Evolutionary conservation across 2,797 vertebrate genomes (phyloP), one percentile per base, ranked within the genome.

Genomic region (Mastacembelus armatus): DNA sequence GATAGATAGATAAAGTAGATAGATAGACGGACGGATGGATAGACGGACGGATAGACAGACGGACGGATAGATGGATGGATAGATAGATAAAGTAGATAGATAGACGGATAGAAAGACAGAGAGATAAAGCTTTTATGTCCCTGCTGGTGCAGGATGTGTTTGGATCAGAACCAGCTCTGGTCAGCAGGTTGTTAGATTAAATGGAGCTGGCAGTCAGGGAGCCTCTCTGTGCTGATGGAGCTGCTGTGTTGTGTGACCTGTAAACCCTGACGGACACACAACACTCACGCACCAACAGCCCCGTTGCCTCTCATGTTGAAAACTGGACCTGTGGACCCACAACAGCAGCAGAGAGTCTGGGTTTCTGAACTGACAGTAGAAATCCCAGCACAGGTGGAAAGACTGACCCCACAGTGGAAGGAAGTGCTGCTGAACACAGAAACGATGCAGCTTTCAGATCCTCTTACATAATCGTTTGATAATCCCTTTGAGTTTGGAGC

Each of bases 171-270:
- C n/a, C n/a, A n/a, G n/a, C n/a, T n/a, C n/a, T n/a, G n/a, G n/a
- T n/a, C n/a, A n/a, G n/a, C n/a, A n/a, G n/a, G 84, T 82, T 69
- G 80, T 68, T 52, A 72, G 80, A 88, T 88, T 84, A 88, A 85
- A 89, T 82, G 76, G 80, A 76, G 79, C 84, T 84, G 84, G 69
- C 74, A 63, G 59, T 52, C 77, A 71, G 76, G 64, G 26, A 73
- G 75, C 64, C 72, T 47, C 63, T 78, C 61, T 38, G 26, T 78
- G 76, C 78, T 84, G 83, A 84, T 74, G 72, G 74, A 57, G 60
- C 77, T 11, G 35, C 43, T 84, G 85, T 86, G 66, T 56, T 69
- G 68, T 78, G 63, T 24, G 21, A 60, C 42, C n/a, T 64, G 44
- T 61, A 72, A 78, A 81, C 71, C 56, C 60, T n/a, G 26, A 66